These are phyloP conservation scores for Phymatocera aterrima DNA, from an alignment of 2,888 invertebrate species.

Conservation along the genomic window DNA sequence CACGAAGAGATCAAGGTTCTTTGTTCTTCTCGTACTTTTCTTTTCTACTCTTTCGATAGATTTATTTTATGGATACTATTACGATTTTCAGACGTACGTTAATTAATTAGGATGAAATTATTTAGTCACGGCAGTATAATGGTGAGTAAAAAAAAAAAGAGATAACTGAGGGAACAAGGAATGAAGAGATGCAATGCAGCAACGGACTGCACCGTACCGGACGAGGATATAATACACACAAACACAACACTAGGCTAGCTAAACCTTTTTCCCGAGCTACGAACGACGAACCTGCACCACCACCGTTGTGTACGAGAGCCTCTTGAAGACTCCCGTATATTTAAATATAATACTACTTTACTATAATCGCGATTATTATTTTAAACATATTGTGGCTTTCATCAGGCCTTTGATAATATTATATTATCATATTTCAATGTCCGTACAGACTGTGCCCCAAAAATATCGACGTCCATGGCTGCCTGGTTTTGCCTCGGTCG, in stretches of 20 bases:
- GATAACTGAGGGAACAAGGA: constrained; percentile 30
- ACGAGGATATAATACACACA: constrained; percentile 30
- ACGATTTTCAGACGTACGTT: too few relatives aligned
- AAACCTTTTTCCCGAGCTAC: too few relatives aligned
- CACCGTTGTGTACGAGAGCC: constrained; percentile 41
- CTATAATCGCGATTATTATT: constrained; percentile 39
- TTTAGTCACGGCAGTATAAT: neutral
- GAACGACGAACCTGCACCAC: constrained; percentile 33
- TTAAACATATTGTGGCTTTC: constrained; percentile 36
- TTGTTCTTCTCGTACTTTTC: constrained; percentile 24
- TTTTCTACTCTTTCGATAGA: neutral
- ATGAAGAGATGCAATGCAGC: constrained; percentile 30
- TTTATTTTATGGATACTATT: too few relatives aligned
- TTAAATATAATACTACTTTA: constrained; percentile 22
- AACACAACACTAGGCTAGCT: constrained; percentile 39
- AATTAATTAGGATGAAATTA: too few relatives aligned
- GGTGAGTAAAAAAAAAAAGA: too few relatives aligned
- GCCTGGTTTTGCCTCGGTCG: constrained; percentile 55
- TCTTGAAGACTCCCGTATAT: constrained; percentile 21
- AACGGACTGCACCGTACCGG: constrained; percentile 20
- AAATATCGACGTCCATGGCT: constrained; percentile 74
- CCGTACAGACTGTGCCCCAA: constrained; percentile 66
- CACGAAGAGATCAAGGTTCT: neutral
- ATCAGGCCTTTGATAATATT: constrained; percentile 43
- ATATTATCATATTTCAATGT: constrained; percentile 27